These are phyloP conservation scores for Sminthopsis crassicaudata DNA, from an alignment of 2,113 vertebrate genomes.

Conservation along the genomic window DNA sequence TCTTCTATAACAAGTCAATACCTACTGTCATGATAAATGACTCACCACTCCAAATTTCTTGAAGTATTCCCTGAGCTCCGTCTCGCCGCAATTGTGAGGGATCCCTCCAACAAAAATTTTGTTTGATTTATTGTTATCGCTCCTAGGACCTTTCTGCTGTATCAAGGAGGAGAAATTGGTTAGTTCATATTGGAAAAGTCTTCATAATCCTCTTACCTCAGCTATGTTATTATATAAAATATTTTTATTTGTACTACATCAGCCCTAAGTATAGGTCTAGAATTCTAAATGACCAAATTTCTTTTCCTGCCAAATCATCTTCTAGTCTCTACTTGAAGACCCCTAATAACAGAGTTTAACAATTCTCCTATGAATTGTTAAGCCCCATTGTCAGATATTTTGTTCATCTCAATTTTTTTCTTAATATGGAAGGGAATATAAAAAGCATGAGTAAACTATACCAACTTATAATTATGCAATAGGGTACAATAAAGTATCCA, in stretches of 20 bases:
- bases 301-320: neutral
- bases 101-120: conserved; percentile 99
- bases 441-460: neutral
- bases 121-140: conserved; percentile 98
- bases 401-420: neutral
- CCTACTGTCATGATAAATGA: conserved; percentile 63
- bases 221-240: neutral
- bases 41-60: conserved; percentile 99
- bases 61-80: conserved; percentile 99
- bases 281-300: neutral
- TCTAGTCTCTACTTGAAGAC: neutral
- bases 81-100: conserved; percentile 99
- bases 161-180: conserved; percentile 72
- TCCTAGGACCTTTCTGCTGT: conserved; percentile 97
- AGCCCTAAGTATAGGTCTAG: neutral
- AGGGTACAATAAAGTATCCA: neutral
- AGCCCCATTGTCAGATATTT: neutral
- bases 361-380: neutral
- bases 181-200: neutral
- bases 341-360: neutral
- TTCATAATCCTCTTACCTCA: accelerated
- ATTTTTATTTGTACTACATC: neutral
- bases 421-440: neutral
- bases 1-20: neutral
- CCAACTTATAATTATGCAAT: neutral